These are phyloP conservation scores for Paratilapia polleni DNA, from an alignment of 2,113 vertebrate genomes.

Conservation along the genomic window DNA sequence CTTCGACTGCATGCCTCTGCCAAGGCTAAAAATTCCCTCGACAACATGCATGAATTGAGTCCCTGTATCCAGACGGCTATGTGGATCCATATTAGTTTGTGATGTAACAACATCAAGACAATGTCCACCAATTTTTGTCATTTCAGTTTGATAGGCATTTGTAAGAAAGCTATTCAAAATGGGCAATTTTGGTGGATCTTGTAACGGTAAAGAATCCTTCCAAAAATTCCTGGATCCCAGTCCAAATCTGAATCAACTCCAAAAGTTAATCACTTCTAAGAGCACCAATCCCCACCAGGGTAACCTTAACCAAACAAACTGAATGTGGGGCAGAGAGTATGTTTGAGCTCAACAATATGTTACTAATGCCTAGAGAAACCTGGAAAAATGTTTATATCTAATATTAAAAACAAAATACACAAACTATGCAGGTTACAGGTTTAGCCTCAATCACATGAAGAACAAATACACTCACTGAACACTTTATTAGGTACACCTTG, in stretches of 20 bases:
- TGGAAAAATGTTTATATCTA: background rate
- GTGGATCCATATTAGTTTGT: background rate
- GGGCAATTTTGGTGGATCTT: background rate
- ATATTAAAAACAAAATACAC: background rate
- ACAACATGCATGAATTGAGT: slow-evolving; percentile 13
- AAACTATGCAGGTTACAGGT: fast-evolving
- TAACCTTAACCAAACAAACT: fast-evolving
- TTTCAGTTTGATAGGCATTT: background rate
- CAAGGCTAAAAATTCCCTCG: background rate
- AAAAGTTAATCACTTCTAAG: background rate
- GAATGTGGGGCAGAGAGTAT: background rate
- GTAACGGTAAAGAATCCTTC: background rate
- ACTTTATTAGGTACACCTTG: background rate
- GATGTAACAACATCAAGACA: background rate
- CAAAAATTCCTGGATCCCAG: background rate
- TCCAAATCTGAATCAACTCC: background rate
- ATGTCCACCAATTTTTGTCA: background rate
- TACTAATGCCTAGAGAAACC: background rate
- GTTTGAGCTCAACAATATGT: background rate
- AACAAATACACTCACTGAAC: fast-evolving
- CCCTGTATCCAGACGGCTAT: background rate
- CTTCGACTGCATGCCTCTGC: background rate
- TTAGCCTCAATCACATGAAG: background rate
- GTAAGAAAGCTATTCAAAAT: background rate
- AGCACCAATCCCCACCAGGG: fast-evolving